Evolutionary conservation across 2,797 vertebrate species (phyloP), one percentile per base, ranked within the genome.

Genomic region (Erethizon dorsatum): DNA sequence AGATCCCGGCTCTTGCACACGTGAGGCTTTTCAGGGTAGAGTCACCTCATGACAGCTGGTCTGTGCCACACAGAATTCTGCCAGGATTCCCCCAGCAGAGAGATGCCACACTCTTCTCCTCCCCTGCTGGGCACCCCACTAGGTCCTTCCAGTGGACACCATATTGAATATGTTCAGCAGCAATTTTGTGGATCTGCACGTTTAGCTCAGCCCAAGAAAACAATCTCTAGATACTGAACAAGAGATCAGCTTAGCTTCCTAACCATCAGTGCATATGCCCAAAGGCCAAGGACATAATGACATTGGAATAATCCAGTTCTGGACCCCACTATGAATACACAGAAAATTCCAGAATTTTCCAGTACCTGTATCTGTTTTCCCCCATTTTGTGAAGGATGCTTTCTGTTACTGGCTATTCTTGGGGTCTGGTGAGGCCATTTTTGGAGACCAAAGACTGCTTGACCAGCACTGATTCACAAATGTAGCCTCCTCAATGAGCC

Each of bases 391-490:
- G 13, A 78, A 45, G 20, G 6, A 57, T 26, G 69, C 5, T 88
- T 91, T 84, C 47, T 83, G 2, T 63, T 82, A 18, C 3, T 83
- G 50, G 73, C 50, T 50, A 54, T 63, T 87, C 28, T 90, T 86
- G 26, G 63, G 37, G 15, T 85, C 10, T 75, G 8, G 2, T 71
- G 10, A 88, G 94, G 59, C 33, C 63, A 89, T 56, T 56, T 90
- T 28, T 61, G n/a, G 56, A 91, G 33, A 15, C 33, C 28, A 85
- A 90, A 95, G 37, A 59, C 22, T 86, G 84, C 45, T 82, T 86
- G 22, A 79, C 67, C 75, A 94, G 20, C 63, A 92, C 82, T 20
- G 71, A 41, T 57, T 92, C 57, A 83, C 75, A 83, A 88, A 90
- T 37, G 45, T 8, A 88, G 41, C 13, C 63, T 94, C 85, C 61